phyloP scores from a whole-genome alignment of 2,888 invertebrate species.

The Aspidiotus destructor region DNA sequence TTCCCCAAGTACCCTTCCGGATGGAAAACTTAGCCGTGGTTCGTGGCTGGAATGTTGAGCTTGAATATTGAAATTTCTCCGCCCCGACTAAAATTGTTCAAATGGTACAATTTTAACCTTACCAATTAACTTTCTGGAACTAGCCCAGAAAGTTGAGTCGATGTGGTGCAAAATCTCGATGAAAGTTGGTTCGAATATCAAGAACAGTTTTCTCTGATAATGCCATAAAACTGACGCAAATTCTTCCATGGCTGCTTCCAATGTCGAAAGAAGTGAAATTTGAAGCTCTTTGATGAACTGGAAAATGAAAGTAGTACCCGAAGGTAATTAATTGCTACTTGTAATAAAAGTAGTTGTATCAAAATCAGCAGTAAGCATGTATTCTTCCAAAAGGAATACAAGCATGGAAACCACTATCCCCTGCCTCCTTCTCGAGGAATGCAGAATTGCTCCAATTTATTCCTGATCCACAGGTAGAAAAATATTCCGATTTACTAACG shows the following conservation, averaged over 20 bases:
- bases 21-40: no score
- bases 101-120: constrained; percentile 33
- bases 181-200: constrained; percentile 66
- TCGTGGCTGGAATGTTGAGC: no score
- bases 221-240: constrained; percentile 53
- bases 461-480: no score
- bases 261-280: constrained; percentile 56
- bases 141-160: constrained; percentile 61
- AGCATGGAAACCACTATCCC: no score
- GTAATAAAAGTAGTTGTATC: no score
- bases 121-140: constrained; percentile 61
- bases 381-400: no score
- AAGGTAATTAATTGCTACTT: no score
- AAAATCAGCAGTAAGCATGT: no score
- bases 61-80: background rate
- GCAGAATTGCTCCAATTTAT: no score
- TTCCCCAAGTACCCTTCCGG: no score
- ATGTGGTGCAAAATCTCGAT: constrained; percentile 65
- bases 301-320: background rate
- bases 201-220: constrained; percentile 64
- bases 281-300: constrained; percentile 65
- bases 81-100: background rate
- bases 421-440: no score
- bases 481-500: constrained; percentile 34
- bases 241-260: constrained; percentile 65